Percentiles rank a stretch among this genome's conserved stretches.
Evolutionary conservation across 2,113 vertebrate genomes (phyloP).

Genomic region (Stigmatopora nigra): DNA sequence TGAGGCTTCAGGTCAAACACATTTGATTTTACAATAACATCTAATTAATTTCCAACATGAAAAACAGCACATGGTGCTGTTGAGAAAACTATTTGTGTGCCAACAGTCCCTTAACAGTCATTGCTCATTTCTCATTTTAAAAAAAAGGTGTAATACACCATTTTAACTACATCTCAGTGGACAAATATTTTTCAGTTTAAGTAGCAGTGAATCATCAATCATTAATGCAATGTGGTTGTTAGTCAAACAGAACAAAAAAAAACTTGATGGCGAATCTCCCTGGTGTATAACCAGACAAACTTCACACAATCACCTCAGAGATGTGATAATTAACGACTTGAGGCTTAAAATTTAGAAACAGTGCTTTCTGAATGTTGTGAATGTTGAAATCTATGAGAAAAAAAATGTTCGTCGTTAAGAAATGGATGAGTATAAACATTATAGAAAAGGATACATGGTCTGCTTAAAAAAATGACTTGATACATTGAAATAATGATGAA

Average conservation of each 20-base stretch:
- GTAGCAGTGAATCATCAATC: background rate
- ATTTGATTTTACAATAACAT: background rate
- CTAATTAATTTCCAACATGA: background rate
- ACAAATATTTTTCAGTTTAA: background rate
- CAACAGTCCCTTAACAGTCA: background rate
- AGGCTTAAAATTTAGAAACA: too few relatives aligned
- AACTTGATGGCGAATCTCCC: too few relatives aligned
- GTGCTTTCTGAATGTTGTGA: too few relatives aligned
- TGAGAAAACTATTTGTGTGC: background rate
- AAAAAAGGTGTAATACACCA: background rate
- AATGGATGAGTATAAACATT: too few relatives aligned
- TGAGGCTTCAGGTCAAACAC: background rate
- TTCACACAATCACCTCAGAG: too few relatives aligned
- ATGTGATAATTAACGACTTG: too few relatives aligned
- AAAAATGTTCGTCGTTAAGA: too few relatives aligned
- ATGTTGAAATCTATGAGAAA: too few relatives aligned
- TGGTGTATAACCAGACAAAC: too few relatives aligned
- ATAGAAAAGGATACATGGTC: too few relatives aligned
- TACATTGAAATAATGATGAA: too few relatives aligned
- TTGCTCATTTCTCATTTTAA: background rate
- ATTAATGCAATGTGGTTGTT: background rate
- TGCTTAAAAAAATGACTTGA: too few relatives aligned
- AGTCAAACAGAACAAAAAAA: background rate
- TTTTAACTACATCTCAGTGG: background rate
- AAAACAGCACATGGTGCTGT: background rate